Evolutionary conservation across 2,797 vertebrate genomes (phyloP).

Genomic region (Squalus acanthias): DNA sequence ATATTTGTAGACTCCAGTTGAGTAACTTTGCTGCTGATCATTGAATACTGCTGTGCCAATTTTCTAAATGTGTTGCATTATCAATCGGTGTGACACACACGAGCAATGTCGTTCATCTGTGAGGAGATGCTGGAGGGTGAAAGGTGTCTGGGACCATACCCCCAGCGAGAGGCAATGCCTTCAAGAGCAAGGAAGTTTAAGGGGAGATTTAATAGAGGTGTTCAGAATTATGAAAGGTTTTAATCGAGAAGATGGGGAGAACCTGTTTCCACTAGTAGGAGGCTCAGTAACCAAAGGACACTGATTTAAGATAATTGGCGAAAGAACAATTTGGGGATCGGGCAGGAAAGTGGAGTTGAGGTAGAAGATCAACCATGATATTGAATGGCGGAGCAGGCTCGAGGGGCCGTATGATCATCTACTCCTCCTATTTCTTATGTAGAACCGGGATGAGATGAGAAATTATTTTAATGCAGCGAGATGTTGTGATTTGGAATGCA

Average conservation of each 20-base stretch:
- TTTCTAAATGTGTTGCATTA: background rate
- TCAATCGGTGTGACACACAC: background rate
- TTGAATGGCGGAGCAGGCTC: background rate
- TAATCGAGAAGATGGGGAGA: background rate
- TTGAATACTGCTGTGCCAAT: background rate
- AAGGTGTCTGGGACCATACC: background rate
- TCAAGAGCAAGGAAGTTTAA: background rate
- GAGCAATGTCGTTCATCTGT: background rate
- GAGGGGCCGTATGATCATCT: background rate
- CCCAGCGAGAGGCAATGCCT: background rate
- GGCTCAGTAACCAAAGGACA: background rate
- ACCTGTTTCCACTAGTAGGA: background rate
- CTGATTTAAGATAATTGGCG: background rate
- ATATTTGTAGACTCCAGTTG: background rate
- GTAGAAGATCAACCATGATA: background rate
- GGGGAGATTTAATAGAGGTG: background rate
- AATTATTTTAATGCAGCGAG: background rate
- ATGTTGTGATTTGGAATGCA: background rate
- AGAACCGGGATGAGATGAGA: background rate
- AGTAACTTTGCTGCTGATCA: background rate
- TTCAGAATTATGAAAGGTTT: background rate
- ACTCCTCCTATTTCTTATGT: background rate
- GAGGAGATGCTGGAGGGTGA: background rate
- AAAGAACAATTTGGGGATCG: background rate
- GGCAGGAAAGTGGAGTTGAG: too few species aligned